These are phyloP conservation scores for rabbit (Oryctolagus cuniculus) DNA, from an alignment of 2,113 vertebrate species.

Conservation along the genomic window mOryCun1.1 NC_091433.1:111943501-111944000, in stretches of 20 bases:
- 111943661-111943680: no score
- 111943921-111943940: neutral
- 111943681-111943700: no score
- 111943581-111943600: no score
- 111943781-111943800: neutral
- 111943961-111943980: neutral
- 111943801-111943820: neutral
- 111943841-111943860: neutral
- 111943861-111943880: neutral
- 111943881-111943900: neutral
- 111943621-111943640: no score
- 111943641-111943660: no score
- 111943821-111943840: neutral
- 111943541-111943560: no score
- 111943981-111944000: neutral
- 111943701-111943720: neutral
- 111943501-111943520: no score
- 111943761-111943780: neutral
- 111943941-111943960: neutral
- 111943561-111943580: no score
- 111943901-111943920: neutral
- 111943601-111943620: no score
- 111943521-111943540: no score
- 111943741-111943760: neutral
- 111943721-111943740: neutral